phyloP scores from a whole-genome alignment of 2,888 invertebrate species.

The Teleiodes luculella region DNA sequence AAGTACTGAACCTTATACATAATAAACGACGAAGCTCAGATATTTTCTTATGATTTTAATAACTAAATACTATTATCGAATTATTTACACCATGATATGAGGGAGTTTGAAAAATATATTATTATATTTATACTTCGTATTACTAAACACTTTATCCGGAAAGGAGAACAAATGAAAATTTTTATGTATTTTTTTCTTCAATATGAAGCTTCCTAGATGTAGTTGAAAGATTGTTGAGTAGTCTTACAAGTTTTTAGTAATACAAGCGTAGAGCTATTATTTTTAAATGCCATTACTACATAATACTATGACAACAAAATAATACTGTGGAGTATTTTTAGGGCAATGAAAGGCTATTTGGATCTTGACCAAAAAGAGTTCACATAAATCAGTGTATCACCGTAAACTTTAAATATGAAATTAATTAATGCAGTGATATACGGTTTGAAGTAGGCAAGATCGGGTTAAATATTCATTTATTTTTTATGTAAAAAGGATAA shows the following conservation, averaged over 20 bases:
- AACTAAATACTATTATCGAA: slow-evolving; percentile 35
- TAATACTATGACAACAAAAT: too few relatives aligned
- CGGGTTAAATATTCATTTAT: not conserved
- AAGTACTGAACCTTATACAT: slow-evolving; percentile 64
- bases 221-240: too few relatives aligned
- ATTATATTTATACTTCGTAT: not conserved
- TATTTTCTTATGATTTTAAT: slow-evolving; percentile 63
- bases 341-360: too few relatives aligned
- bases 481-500: not conserved
- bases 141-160: not conserved
- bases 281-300: not conserved
- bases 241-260: not conserved
- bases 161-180: too few relatives aligned
- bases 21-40: slow-evolving; percentile 77
- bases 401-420: too few relatives aligned
- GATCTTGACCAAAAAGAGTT: too few relatives aligned
- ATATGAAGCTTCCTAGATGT: too few relatives aligned
- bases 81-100: slow-evolving; percentile 76
- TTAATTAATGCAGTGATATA: too few relatives aligned
- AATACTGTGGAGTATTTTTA: too few relatives aligned
- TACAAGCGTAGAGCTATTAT: not conserved
- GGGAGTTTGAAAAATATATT: slow-evolving; percentile 24
- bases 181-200: not conserved
- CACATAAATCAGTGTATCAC: too few relatives aligned
- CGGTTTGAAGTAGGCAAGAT: too few relatives aligned